phyloP scores from a whole-genome alignment of 64 coral and sea anemone genomes.

The Montipora cactus region DNA sequence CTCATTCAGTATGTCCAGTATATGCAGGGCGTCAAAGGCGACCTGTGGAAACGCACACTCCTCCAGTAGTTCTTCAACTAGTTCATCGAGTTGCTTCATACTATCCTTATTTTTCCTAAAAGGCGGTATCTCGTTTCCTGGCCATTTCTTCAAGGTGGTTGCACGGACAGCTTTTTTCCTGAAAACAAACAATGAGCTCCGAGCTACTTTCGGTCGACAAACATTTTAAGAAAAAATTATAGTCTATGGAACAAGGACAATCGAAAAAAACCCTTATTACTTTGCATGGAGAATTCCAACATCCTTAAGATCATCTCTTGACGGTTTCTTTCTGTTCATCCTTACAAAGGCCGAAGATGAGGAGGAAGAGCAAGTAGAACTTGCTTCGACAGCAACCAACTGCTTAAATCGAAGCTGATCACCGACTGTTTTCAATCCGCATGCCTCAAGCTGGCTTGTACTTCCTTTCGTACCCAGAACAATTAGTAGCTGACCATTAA shows the following conservation, averaged over 20 bases:
- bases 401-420: conserved; percentile 7
- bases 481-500: conserved; percentile 18
- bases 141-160: neutral
- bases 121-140: neutral
- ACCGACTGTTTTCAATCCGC: conserved; percentile 26
- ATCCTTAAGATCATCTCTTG: conserved; percentile 1
- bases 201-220: neutral
- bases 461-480: conserved; percentile 7
- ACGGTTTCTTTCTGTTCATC: neutral
- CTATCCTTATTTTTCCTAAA: neutral
- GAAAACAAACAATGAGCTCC: neutral
- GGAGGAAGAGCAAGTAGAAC: conserved; percentile 1
- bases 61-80: too few relatives aligned
- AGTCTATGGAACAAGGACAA: neutral
- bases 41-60: too few relatives aligned
- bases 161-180: neutral
- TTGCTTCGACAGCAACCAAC: neutral
- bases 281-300: neutral
- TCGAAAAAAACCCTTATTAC: neutral
- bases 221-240: neutral
- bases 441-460: conserved; percentile 12
- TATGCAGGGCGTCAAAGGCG: too few relatives aligned
- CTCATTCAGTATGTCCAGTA: too few relatives aligned
- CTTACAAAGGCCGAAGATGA: neutral
- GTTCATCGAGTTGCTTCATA: neutral